phyloP scores from a whole-genome alignment of 2,888 invertebrate genomes.

The Laspeyria flexula region DNA sequence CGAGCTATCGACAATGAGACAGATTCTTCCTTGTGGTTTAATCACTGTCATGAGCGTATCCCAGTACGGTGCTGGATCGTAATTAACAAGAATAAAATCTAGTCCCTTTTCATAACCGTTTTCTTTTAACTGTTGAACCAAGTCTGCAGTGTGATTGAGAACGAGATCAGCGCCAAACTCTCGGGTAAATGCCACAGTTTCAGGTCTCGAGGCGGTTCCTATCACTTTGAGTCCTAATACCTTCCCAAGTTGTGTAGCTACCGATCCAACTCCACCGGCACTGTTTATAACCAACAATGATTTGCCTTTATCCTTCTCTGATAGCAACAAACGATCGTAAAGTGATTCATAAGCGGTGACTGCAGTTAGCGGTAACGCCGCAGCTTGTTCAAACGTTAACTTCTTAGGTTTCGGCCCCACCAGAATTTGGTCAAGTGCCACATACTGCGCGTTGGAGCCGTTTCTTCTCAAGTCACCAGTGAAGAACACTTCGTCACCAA shows the following conservation, averaged over 20 bases:
- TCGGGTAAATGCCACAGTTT: slow-evolving; percentile 61
- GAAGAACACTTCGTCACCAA: slow-evolving; percentile 77
- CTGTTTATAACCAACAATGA: slow-evolving; percentile 73
- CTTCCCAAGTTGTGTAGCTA: slow-evolving; percentile 72
- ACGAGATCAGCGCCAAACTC: slow-evolving; percentile 67
- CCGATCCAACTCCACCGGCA: slow-evolving; percentile 75
- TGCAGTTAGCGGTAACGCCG: slow-evolving; percentile 73
- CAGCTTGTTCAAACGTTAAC: slow-evolving; percentile 73
- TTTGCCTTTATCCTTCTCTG: slow-evolving; percentile 72
- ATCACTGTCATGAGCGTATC: slow-evolving; percentile 67
- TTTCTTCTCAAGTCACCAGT: slow-evolving; percentile 66
- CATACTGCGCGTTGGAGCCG: slow-evolving; percentile 74
- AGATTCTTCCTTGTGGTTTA: slow-evolving; percentile 76
- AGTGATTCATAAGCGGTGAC: slow-evolving; percentile 73
- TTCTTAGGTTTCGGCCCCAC: slow-evolving; percentile 70
- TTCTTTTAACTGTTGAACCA: slow-evolving; percentile 64
- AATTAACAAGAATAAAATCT: slow-evolving; percentile 73
- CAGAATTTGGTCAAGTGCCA: slow-evolving; percentile 65
- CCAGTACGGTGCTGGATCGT: slow-evolving; percentile 78
- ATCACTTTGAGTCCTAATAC: slow-evolving; percentile 71
- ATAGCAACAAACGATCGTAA: slow-evolving; percentile 66
- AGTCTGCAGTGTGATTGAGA: slow-evolving; percentile 67
- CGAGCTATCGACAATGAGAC: slow-evolving; percentile 73
- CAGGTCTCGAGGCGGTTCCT: slow-evolving; percentile 73
- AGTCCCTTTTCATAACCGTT: slow-evolving; percentile 67